Base-by-base conservation (phyloP, 2,888 invertebrate species). In the Diaperis boleti region DNA sequence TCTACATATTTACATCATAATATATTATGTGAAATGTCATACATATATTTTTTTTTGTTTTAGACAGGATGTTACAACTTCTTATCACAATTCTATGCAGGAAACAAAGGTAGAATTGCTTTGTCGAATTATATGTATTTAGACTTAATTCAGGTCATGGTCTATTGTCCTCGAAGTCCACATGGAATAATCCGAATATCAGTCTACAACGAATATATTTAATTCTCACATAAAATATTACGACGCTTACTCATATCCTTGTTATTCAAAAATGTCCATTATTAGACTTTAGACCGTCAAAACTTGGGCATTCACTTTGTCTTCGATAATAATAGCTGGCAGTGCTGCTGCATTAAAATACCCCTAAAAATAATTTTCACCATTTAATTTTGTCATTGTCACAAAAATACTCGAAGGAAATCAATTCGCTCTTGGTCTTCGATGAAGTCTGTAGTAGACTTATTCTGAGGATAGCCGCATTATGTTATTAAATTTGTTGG, bases 401-500 rank as follows among this genome's bases (percentile, higher is more conserved):
- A 31, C n/a, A 10, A 8, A 50, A 18, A 31, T 20, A 65, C 62
- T 41, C 20, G 33, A 5, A 54, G 39, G 22, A 50, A 65, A 18
- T 59, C 14, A 3, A 52, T 45, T 33, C 13, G 33, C 6, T 26
- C 26, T 5, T 2, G 26, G n/a, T 59, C 20, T 14, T 66, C 63
- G 1, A 26, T 5, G 8, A 26, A 26, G n/a, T 26, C 6, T 26
- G n/a, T n/a, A 1, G 26, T 26, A 26, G 26, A 26, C 6, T 2
- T 5, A 15, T 29, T 57, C 17, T 20, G 13, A 15, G 85, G 81
- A 78, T 82, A 83, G 1, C 87, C 87, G 60, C 86, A 87, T 70
- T 86, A 88, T 0, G 84, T 84, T 1, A 87, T 73, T 50, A 82
- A 82, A 3, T 88, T 78, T 18, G 82, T 78, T 0, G 85, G 84